Evolutionary conservation across 2,888 invertebrate species (phyloP).

Genomic region (Philhelius pedissequus): DNA sequence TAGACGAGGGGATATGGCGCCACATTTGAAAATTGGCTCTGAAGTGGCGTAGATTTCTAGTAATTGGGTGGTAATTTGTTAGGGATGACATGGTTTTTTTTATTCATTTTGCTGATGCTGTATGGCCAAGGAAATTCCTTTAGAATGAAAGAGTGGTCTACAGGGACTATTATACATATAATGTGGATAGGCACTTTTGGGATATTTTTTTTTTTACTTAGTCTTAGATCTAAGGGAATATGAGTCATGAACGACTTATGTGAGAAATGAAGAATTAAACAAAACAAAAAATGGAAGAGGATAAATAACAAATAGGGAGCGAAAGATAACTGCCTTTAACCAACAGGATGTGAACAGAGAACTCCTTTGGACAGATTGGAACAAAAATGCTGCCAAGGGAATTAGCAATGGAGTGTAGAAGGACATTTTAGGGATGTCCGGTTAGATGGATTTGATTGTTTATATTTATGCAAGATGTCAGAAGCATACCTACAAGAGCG

Average conservation of each 20-base stretch:
- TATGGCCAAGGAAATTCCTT: neutral
- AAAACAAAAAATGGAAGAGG: neutral
- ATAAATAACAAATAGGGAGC: neutral
- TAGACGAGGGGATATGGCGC: neutral
- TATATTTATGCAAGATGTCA: neutral
- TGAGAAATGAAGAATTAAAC: neutral
- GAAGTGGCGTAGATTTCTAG: constrained; percentile 39
- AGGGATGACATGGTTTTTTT: constrained; percentile 22
- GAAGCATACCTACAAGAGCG: no score
- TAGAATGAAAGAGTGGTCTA: neutral
- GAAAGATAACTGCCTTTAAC: neutral
- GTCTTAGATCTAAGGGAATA: constrained; percentile 2
- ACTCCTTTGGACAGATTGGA: neutral
- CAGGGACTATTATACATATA: neutral
- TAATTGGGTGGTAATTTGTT: constrained; percentile 68
- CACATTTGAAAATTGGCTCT: constrained; percentile 43
- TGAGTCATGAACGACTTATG: constrained; percentile 26
- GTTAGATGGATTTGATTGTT: neutral
- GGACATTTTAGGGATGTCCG: neutral
- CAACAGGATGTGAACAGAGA: neutral
- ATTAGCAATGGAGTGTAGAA: neutral
- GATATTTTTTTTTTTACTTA: neutral
- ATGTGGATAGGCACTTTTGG: neutral
- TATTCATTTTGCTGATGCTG: neutral
- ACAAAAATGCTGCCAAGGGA: neutral